These are phyloP conservation scores for Chironomus tepperi DNA, from an alignment of 1,140 invertebrate species.

Conservation along the genomic window DNA sequence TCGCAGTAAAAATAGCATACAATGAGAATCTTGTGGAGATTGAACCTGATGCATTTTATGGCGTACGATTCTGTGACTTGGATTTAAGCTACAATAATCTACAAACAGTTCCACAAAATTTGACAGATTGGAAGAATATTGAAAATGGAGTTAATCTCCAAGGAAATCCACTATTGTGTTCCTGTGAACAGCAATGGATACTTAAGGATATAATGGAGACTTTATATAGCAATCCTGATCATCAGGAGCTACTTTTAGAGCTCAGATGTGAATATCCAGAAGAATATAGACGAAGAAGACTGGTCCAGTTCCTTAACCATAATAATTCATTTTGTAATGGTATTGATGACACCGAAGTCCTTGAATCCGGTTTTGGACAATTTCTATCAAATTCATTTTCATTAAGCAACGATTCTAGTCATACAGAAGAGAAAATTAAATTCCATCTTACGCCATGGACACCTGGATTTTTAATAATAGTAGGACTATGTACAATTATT, in stretches of 20 bases:
- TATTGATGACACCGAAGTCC: neutral
- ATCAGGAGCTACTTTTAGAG: neutral
- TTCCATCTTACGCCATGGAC: neutral
- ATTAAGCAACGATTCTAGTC: neutral
- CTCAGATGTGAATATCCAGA: constrained; percentile 4
- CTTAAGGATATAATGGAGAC: neutral
- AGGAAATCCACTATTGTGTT: constrained; percentile 24
- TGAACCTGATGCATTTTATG: neutral
- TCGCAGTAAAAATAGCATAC: neutral
- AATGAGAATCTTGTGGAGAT: neutral
- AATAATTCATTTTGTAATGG: neutral
- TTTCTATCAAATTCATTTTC: neutral
- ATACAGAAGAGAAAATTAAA: neutral
- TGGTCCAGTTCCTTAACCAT: neutral
- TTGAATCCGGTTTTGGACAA: neutral
- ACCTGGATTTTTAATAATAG: neutral
- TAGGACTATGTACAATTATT: neutral
- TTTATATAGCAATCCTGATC: constrained; percentile 16
- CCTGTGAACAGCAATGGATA: constrained; percentile 15
- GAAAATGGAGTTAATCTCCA: constrained; percentile 17
- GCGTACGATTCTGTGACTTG: neutral
- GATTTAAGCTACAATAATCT: constrained; percentile 25
- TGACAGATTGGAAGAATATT: constrained; percentile 16
- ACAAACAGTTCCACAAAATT: neutral
- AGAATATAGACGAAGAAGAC: neutral